phyloP scores from a whole-genome alignment of 2,888 invertebrate species.

The Napeogenes inachia region DNA sequence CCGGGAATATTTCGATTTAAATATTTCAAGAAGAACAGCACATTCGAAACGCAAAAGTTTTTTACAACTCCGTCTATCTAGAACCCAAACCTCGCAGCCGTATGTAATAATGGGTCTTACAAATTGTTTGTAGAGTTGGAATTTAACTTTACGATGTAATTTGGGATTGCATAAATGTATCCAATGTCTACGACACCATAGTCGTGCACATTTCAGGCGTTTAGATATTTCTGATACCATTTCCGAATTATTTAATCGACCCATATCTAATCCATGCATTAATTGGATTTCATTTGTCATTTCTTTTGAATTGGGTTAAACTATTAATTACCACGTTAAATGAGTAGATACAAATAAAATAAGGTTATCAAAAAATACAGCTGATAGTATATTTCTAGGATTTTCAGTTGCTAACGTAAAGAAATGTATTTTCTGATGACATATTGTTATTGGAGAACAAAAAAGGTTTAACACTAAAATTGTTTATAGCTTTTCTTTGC shows the following conservation, averaged over 20 bases:
- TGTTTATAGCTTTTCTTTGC: too few relatives aligned
- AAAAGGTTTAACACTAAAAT: too few relatives aligned
- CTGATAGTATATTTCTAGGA: too few relatives aligned
- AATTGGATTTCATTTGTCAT: background rate
- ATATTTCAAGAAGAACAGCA: slow-evolving; percentile 45
- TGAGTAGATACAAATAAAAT: too few relatives aligned
- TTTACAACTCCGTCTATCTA: slow-evolving; percentile 33
- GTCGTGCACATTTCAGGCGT: slow-evolving; percentile 46
- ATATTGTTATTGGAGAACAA: too few relatives aligned
- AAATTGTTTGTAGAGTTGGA: slow-evolving; percentile 47
- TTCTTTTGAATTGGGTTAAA: too few relatives aligned
- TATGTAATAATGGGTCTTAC: slow-evolving; percentile 54
- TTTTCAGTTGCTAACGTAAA: too few relatives aligned
- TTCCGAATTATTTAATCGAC: slow-evolving; percentile 34
- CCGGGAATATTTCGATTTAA: slow-evolving; percentile 46
- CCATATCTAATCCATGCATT: slow-evolving; percentile 34
- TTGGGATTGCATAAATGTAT: slow-evolving; percentile 38
- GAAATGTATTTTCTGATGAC: too few relatives aligned
- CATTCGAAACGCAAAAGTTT: slow-evolving; percentile 46
- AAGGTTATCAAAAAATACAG: too few relatives aligned
- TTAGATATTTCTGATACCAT: slow-evolving; percentile 42
- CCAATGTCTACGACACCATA: slow-evolving; percentile 47
- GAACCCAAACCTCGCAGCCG: slow-evolving; percentile 54
- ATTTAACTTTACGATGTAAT: slow-evolving; percentile 41
- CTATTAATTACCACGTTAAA: too few relatives aligned